A percentile compares a stretch with the other conserved stretches of the same genome.
These are phyloP conservation scores for Drosophila engyochracea DNA, from an alignment of 2,888 invertebrate species.

Conservation along the genomic window DNA sequence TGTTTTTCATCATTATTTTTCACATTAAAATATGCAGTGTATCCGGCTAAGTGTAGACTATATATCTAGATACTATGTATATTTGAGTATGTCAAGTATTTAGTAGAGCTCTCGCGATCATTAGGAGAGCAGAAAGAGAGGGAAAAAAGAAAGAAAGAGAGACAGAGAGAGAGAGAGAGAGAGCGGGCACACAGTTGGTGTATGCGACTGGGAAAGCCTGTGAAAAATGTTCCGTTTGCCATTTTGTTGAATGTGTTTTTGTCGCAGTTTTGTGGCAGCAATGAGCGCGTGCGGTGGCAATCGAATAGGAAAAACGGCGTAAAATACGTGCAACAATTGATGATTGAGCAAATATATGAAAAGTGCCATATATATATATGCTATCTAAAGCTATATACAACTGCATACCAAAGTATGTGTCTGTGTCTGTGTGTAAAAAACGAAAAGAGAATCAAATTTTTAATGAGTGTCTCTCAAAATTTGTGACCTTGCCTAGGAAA, in stretches of 20 bases:
- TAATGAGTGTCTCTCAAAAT: conserved; percentile 43
- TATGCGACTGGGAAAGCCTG: conserved; percentile 38
- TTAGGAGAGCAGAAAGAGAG: conserved; percentile 28
- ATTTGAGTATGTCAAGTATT: conserved; percentile 51
- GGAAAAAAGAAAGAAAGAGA: conserved; percentile 5
- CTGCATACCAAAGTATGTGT: conserved; percentile 29
- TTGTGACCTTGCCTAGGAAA: conserved; percentile 61
- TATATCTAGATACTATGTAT: conserved; percentile 26
- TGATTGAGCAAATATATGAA: conserved; percentile 53
- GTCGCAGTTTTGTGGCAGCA: conserved; percentile 70
- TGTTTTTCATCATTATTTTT: conserved; percentile 26
- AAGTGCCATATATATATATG: conserved; percentile 25
- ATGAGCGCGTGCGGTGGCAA: conserved; percentile 78
- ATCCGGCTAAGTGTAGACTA: conserved; percentile 55
- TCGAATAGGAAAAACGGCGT: conserved; percentile 59
- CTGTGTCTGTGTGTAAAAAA: conserved; percentile 29
- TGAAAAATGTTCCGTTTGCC: conserved; percentile 56
- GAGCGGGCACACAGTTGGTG: conserved; percentile 16
- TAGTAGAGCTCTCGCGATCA: conserved; percentile 47
- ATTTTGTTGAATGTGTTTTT: conserved; percentile 50
- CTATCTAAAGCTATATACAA: conserved; percentile 7
- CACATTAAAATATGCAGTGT: conserved; percentile 70
- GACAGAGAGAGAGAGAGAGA: conserved; percentile 6
- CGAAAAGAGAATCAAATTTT: conserved; percentile 18
- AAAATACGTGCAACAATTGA: conserved; percentile 65